phyloP scores from a whole-genome alignment of 2,797 vertebrate genomes.

The Anabas testudineus region DNA sequence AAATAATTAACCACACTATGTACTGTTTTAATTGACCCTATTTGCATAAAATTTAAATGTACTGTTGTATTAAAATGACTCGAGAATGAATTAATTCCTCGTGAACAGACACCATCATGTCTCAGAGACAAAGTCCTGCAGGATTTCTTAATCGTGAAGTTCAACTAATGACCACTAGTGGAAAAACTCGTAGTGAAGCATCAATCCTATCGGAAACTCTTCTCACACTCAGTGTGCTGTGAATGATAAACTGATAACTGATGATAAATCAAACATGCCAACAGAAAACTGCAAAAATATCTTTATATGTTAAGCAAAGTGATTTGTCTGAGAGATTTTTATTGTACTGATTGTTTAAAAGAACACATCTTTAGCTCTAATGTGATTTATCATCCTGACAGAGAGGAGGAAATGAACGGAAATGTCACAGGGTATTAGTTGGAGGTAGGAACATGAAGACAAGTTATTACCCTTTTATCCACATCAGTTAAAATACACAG shows the following conservation, averaged over 20 bases:
- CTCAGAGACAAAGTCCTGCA: not conserved
- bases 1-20: too few species aligned
- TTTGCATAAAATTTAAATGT: too few species aligned
- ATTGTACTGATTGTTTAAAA: not conserved
- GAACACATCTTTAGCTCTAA: not conserved
- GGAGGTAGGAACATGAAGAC: not conserved
- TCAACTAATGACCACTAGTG: constrained; percentile 5
- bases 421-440: constrained; percentile 1
- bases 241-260: too few species aligned
- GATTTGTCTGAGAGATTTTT: not conserved
- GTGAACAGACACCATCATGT: too few species aligned
- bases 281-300: not conserved
- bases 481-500: not conserved
- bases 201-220: too few species aligned
- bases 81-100: too few species aligned
- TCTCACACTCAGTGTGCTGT: too few species aligned
- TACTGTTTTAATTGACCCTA: too few species aligned
- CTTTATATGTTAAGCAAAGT: not conserved
- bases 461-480: constrained; percentile 1
- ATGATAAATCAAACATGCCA: too few species aligned
- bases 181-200: too few species aligned
- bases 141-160: not conserved
- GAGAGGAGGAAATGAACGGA: not conserved
- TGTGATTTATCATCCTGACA: not conserved
- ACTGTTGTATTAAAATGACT: too few species aligned